Percentiles rank a stretch among this genome's conserved stretches.
These are phyloP conservation scores for Ceramica pisi DNA, from an alignment of 2,888 invertebrate species.

Conservation along the genomic window DNA sequence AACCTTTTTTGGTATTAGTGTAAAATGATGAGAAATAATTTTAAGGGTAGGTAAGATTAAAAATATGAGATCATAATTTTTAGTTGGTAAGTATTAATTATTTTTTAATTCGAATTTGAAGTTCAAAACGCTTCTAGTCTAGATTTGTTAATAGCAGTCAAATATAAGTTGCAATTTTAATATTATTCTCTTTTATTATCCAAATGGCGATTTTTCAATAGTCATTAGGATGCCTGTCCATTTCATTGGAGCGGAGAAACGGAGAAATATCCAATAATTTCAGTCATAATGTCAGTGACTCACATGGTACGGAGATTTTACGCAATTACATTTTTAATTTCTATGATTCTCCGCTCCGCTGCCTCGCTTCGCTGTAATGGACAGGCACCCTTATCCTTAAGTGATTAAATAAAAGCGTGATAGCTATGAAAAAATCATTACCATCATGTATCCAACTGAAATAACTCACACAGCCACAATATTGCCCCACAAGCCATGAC, in stretches of 20 bases:
- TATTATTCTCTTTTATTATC: background rate
- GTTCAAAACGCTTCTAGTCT: background rate
- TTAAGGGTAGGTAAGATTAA: conserved; percentile 11
- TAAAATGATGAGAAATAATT: conserved; percentile 8
- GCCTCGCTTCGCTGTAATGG: no score
- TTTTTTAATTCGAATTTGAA: conserved; percentile 4
- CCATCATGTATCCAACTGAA: background rate
- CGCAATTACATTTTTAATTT: no score
- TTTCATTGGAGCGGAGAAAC: no score
- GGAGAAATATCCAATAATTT: no score
- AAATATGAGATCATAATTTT: conserved; percentile 13
- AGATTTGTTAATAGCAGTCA: conserved; percentile 1
- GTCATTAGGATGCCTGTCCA: no score
- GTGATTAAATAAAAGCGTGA: background rate
- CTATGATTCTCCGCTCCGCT: no score
- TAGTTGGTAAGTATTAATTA: conserved; percentile 16
- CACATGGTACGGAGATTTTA: no score
- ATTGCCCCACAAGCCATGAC: conserved; percentile 23
- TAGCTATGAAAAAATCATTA: background rate
- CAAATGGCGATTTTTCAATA: no score
- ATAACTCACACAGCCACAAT: conserved; percentile 28
- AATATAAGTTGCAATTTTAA: conserved; percentile 7
- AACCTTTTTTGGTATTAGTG: background rate
- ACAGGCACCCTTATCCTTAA: no score
- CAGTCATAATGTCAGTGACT: no score